Base-by-base conservation (phyloP, 2,888 invertebrate genomes). In the Eretmocerus hayati region DNA sequence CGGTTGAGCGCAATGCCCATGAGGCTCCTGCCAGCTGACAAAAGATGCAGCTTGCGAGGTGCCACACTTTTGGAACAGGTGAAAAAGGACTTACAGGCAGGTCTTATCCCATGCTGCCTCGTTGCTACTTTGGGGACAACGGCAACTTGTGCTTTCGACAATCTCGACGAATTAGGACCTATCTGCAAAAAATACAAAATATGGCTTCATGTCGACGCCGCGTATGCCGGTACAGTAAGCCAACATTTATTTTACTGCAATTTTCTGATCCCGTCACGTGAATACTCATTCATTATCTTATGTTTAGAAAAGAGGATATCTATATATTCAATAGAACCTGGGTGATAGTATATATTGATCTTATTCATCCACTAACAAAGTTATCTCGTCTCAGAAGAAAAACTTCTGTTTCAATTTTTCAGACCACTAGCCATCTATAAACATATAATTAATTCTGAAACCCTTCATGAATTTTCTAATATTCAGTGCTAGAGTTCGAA, bases 151-250 rank as follows among this genome's bases (percentile, higher is more conserved):
- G 89, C 93, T 0, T 95, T 92, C 66, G 97, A 97, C 69, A 84
- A 88, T 56, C 73, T 97, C 16, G 76, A 80, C 18, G 89, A 91
- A 69, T 66, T 97, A 32, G 92, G 90, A 0, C 83, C 84, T 8
- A 78, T 96, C 26, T 94, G 95, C 63, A 75, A 81, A 37, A 72
- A 81, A 58, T 75, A 82, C 56, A 74, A 81, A 19, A 73, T 95
- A 2, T 97, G 96, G 95, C 74, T 95, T 23, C 97, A 97, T 66
- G 83, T 96, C 2, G 97, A 97, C 66, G 96, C 95, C 1, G 96
- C 96, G 0, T 97, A 97, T 67, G 96, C 95, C 3, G 84, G 74
- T 73, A 56, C 52, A 15, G 19, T 18, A n/a, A 16, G 13, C 5
- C 16, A 21, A 26, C 35, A 30, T 46, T 16, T 19, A 18, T n/a